Evolutionary conservation across 2,888 invertebrate species (phyloP), one percentile per base, ranked within the genome.

Genomic region (Galerucella pusilla): DNA sequence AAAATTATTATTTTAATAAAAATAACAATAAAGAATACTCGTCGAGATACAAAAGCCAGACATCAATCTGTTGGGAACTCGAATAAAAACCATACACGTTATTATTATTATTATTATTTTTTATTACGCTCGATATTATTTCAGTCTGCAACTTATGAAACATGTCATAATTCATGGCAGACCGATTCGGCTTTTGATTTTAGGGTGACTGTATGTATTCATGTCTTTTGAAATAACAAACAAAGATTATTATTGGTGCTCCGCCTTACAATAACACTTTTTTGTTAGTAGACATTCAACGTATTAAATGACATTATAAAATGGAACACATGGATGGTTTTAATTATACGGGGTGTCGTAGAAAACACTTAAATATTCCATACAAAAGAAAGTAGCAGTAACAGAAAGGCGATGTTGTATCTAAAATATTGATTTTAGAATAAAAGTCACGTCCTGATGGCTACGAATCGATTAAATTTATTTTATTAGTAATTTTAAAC

Each of bases 181-280:
- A 45, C 28, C 68, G 25, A 46, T 52, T 14, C 57, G 25, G 57
- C 42, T 57, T 68, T 68, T 68, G 59, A 42, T 65, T 68, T 46
- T 42, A 59, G 68, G 68, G 68, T 68, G 59, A 68, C 68, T 42
- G 45, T 42, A 35, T 67, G 52, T 67, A 35, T 35, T 12, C 28
- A 25, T 67, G 20, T 61, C 61, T 28, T 42, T 61, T 60, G 68
- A 12, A 68, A 68, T 59, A 68, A 68, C 68, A 68, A 68, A 68
- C 68, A 68, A n/a, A 35, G 67, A 67, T 28, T 67, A 54, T 67
- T 54, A 67, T 35, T 60, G 60, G 60, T 61, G 12, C 54, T 67
- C 20, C 25, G 2, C 12, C 49, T 20, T 66, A 66, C 65, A 66
- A 66, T 49, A 66, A 66, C 65, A 49, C 46, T 49, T 49, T 66